These are phyloP conservation scores for Lordiphosa collinella DNA, from an alignment of 1,140 invertebrate genomes.

Conservation along the genomic window DNA sequence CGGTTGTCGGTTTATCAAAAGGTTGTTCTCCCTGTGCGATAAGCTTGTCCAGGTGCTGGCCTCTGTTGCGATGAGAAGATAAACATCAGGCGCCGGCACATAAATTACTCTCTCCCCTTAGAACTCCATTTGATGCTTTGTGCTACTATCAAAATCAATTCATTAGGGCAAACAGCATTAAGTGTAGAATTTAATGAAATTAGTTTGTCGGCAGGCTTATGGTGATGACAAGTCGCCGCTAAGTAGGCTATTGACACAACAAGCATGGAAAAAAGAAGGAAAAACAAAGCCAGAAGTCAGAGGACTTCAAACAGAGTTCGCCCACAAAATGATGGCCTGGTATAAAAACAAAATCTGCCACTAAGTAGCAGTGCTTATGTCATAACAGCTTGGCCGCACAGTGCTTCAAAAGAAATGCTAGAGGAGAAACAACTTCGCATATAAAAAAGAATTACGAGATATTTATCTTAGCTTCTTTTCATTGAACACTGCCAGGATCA, in stretches of 20 bases:
- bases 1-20: slow-evolving; percentile 50
- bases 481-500: no score
- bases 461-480: no score
- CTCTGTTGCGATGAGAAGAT: slow-evolving; percentile 23
- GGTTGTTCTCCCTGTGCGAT: slow-evolving; percentile 34
- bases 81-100: slow-evolving; percentile 48
- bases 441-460: no score
- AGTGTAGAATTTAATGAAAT: slow-evolving; percentile 58
- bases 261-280: slow-evolving; percentile 16
- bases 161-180: slow-evolving; percentile 46
- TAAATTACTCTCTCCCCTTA: slow-evolving; percentile 40
- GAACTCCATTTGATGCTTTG: slow-evolving; percentile 47
- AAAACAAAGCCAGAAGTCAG: slow-evolving; percentile 20
- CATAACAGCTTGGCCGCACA: slow-evolving; percentile 54
- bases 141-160: slow-evolving; percentile 59
- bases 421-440: no score
- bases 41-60: slow-evolving; percentile 37
- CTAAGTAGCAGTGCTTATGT: slow-evolving; percentile 68
- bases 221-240: slow-evolving; percentile 37
- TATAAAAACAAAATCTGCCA: slow-evolving; percentile 68
- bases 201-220: slow-evolving; percentile 21
- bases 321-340: neutral
- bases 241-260: slow-evolving; percentile 41
- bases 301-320: slow-evolving; percentile 55
- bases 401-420: no score